Evolutionary conservation across 1,140 invertebrate species (phyloP).

Genomic region (Ostrea denselamellosa): DNA sequence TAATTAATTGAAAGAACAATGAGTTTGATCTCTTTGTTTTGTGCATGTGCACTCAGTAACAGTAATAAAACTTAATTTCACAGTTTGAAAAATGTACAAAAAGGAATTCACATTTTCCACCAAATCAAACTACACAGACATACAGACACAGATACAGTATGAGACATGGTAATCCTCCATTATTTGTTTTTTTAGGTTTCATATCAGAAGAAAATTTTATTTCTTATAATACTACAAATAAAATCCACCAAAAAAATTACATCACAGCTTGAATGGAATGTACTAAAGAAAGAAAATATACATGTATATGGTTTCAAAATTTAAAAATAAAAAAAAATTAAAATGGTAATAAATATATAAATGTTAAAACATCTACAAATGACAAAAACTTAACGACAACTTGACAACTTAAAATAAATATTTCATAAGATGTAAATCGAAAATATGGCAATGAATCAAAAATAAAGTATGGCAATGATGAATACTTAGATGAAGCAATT

Average conservation of each 20-base stretch:
- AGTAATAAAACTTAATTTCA: not conserved
- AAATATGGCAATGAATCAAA: not conserved
- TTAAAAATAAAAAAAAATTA: not conserved
- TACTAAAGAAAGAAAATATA: too few relatives aligned
- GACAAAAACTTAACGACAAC: not conserved
- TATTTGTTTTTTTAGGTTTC: not conserved
- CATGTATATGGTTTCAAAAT: too few relatives aligned
- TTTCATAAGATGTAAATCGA: too few relatives aligned
- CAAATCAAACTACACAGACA: not conserved
- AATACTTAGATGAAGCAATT: not conserved
- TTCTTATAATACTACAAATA: not conserved
- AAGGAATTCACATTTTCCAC: not conserved
- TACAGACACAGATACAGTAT: not conserved
- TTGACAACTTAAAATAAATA: too few relatives aligned
- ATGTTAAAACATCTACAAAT: slow-evolving; percentile 10
- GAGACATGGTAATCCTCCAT: slow-evolving; percentile 1
- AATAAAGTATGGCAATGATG: slow-evolving; percentile 13
- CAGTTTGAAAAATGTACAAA: not conserved
- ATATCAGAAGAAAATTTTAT: not conserved
- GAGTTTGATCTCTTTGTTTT: not conserved
- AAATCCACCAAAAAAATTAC: not conserved
- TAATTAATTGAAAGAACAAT: not conserved
- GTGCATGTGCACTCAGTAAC: not conserved
- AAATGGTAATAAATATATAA: slow-evolving; percentile 1
- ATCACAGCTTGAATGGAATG: not conserved